Evolutionary conservation across 2,888 invertebrate species (phyloP).

Genomic region (Fragum fragum): DNA sequence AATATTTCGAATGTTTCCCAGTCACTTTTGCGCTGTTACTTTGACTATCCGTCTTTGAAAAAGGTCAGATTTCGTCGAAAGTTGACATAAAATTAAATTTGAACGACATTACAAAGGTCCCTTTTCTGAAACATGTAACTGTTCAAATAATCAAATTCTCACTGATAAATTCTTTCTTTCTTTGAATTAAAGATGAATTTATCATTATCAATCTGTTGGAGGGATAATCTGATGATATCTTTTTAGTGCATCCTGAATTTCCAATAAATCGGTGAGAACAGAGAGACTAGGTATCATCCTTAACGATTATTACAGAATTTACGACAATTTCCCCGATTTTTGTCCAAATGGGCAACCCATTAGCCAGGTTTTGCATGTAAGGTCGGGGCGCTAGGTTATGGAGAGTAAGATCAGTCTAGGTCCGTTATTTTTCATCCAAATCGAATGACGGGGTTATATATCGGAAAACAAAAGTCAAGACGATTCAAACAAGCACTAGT

Average conservation of each 20-base stretch:
- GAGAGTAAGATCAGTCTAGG: no score
- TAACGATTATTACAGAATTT: constrained; percentile 8
- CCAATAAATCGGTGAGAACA: constrained; percentile 10
- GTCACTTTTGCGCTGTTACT: no score
- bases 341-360: constrained; percentile 15
- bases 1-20: no score
- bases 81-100: no score
- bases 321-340: constrained; percentile 4
- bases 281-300: not conserved
- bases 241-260: constrained; percentile 11
- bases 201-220: constrained; percentile 1
- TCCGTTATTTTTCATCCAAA: no score
- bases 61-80: no score
- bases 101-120: no score
- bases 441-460: no score
- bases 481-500: no score
- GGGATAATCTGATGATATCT: constrained; percentile 22
- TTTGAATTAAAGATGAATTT: constrained; percentile 15
- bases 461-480: no score
- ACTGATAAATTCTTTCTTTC: not conserved
- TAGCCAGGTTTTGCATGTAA: constrained; percentile 4
- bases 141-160: not conserved
- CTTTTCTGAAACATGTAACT: no score
- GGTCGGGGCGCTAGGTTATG: not conserved
- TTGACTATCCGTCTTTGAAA: no score